Conservation (phyloP, 2,797 vertebrate genomes). For the Gallinago solitaria region DNA sequence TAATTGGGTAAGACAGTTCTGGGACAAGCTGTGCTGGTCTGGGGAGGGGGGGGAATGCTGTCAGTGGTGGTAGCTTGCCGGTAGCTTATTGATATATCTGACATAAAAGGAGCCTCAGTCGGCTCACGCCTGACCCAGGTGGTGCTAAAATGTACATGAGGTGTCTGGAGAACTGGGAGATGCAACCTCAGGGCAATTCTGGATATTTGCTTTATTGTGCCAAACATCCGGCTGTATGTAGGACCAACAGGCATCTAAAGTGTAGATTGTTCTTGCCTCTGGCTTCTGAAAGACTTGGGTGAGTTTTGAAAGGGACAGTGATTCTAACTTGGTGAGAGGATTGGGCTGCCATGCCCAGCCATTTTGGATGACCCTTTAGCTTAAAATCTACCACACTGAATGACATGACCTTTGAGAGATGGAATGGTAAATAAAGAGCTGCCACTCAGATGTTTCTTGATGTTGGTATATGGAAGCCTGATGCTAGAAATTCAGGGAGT, state of each 20-base stretch:
- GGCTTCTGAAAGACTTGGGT: not conserved
- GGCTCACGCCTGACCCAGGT: not conserved
- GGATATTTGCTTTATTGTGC: not conserved
- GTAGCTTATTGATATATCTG: not conserved
- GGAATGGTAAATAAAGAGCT: not conserved
- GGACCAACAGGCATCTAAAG: not conserved
- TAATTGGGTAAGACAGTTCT: constrained; percentile 44
- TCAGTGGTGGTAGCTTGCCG: not conserved
- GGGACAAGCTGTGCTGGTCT: constrained; percentile 8
- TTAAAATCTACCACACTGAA: not conserved
- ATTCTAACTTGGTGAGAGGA: not conserved
- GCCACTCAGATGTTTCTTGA: not conserved
- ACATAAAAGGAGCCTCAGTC: not conserved
- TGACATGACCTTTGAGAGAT: not conserved
- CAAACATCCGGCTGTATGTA: not conserved
- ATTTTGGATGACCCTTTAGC: not conserved
- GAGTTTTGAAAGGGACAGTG: not conserved
- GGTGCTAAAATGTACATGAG: not conserved
- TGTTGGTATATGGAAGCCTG: not conserved
- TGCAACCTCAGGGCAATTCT: not conserved
- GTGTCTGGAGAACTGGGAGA: not conserved
- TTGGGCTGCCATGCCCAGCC: not conserved
- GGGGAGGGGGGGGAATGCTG: not conserved
- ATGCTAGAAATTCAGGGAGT: not conserved
- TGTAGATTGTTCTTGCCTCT: not conserved